These are phyloP conservation scores for Porites evermanni DNA, from an alignment of 92 coral and sea anemone genomes.

Conservation along the genomic window DNA sequence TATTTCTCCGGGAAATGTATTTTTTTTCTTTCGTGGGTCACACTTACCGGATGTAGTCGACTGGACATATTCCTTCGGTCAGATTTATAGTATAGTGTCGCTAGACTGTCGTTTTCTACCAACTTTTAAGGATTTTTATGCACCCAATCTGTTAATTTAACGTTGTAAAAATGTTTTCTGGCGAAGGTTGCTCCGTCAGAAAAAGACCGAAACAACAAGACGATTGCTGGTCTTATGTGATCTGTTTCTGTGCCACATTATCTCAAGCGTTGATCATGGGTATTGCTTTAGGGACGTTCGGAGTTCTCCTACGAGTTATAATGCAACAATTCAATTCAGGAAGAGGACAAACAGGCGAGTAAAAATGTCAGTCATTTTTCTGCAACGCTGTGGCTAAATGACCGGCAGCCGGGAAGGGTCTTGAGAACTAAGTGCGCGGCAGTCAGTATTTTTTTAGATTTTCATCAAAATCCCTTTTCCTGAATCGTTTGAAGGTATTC, in stretches of 20 bases:
- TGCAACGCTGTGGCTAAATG: not conserved
- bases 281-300: not conserved
- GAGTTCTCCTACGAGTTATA: not conserved
- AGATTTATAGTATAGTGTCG: no score
- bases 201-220: not conserved
- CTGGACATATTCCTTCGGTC: no score
- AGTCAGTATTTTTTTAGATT: no score
- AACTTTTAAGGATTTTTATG: not conserved
- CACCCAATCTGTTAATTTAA: not conserved
- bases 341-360: slow-evolving; percentile 15
- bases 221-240: not conserved
- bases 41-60: no score
- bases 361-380: not conserved
- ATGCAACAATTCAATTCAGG: slow-evolving; percentile 3
- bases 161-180: not conserved
- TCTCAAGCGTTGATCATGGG: slow-evolving; percentile 3
- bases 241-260: slow-evolving; percentile 9
- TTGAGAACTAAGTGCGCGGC: no score
- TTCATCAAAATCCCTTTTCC: no score
- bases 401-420: no score
- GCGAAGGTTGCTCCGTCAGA: not conserved
- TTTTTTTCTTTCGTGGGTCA: no score
- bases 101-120: not conserved
- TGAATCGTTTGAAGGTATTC: no score
- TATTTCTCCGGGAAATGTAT: no score